A percentile compares a stretch with the other conserved stretches of the same genome.
These are phyloP conservation scores for Dromococcyx pavoninus DNA, from an alignment of 2,797 vertebrate species.

Conservation along the genomic window DNA sequence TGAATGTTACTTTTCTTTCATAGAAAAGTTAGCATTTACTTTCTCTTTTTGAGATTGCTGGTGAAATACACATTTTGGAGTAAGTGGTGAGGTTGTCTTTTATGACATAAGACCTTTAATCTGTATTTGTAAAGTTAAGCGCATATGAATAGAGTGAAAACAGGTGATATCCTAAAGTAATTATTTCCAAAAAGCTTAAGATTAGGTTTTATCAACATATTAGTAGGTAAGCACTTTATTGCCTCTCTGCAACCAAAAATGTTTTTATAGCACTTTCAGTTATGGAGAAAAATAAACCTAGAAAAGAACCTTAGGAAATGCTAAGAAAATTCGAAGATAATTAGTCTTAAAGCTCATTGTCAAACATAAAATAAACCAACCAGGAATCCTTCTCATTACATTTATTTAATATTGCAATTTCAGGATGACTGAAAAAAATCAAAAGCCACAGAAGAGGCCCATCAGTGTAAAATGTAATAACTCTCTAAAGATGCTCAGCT, in stretches of 20 bases:
- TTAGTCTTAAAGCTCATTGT: conserved; percentile 34
- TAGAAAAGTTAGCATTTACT: not conserved
- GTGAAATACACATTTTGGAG: not conserved
- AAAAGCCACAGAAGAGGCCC: not conserved
- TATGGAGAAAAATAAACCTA: conserved; percentile 40
- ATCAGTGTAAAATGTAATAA: conserved; percentile 15
- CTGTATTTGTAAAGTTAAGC: not conserved
- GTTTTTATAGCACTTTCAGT: conserved; percentile 11
- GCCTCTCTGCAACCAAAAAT: not conserved
- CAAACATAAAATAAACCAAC: conserved; percentile 45
- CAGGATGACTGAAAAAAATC: conserved; percentile 22
- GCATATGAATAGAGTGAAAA: not conserved
- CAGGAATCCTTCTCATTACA: conserved; percentile 38
- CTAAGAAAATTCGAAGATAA: conserved; percentile 24
- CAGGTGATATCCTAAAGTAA: not conserved
- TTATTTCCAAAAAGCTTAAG: not conserved
- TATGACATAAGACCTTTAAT: not conserved
- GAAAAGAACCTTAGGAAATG: not conserved
- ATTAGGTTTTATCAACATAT: not conserved
- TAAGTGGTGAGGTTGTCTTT: not conserved
- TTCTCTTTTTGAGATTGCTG: not conserved
- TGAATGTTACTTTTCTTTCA: not conserved
- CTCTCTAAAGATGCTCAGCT: conserved; percentile 2
- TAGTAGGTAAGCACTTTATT: conserved; percentile 6
- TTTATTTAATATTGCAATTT: conserved; percentile 49